Conservation (phyloP, 2,888 invertebrate species). For the Erynnis tages region DNA sequence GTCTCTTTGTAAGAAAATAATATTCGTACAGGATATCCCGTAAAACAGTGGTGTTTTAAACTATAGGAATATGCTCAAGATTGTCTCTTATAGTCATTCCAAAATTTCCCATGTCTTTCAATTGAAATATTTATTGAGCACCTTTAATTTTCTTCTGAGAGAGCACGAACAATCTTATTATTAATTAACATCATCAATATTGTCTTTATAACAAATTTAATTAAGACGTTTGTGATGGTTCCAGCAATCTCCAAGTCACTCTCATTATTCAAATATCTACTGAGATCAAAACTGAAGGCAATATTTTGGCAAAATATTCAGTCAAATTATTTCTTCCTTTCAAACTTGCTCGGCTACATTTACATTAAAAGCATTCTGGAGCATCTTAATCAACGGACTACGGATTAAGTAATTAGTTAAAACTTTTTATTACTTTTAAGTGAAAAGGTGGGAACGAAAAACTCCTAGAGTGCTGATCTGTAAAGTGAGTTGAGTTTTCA, state of each 20-base stretch:
- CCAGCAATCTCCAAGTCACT: slow-evolving; percentile 50
- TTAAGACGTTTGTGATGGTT: slow-evolving; percentile 37
- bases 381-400: slow-evolving; percentile 70
- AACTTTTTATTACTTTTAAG: slow-evolving; percentile 63
- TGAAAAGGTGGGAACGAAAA: slow-evolving; percentile 55
- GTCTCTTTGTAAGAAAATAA: too few relatives aligned
- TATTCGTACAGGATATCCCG: too few relatives aligned
- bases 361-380: slow-evolving; percentile 70
- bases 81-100: too few relatives aligned
- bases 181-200: slow-evolving; percentile 2
- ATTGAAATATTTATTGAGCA: too few relatives aligned
- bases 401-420: slow-evolving; percentile 72
- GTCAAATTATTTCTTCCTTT: slow-evolving; percentile 53
- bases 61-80: too few relatives aligned
- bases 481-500: slow-evolving; percentile 8
- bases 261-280: slow-evolving; percentile 59
- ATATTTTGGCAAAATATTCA: slow-evolving; percentile 58
- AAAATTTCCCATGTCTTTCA: too few relatives aligned
- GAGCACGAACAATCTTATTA: not conserved
- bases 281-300: slow-evolving; percentile 53
- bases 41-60: too few relatives aligned
- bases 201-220: slow-evolving; percentile 6
- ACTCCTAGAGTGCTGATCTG: slow-evolving; percentile 8
- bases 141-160: too few relatives aligned
- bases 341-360: slow-evolving; percentile 45